Conservation (phyloP, 1,140 invertebrate genomes). For the Drosophila kepulauana region DNA sequence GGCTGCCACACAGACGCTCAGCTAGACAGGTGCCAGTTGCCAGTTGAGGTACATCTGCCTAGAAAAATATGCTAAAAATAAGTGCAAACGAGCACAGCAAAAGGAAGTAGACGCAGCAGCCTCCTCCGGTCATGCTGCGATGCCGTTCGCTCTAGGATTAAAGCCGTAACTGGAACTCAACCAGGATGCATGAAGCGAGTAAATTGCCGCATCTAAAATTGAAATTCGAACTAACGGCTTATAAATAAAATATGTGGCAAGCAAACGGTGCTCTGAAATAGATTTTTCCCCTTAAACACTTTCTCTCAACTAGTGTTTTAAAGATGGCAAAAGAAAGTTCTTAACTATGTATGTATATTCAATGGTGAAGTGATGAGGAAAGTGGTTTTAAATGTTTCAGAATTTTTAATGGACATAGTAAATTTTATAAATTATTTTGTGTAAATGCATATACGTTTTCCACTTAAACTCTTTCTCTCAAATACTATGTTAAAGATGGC, state of each 20-base stretch:
- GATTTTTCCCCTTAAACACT: constrained; percentile 6
- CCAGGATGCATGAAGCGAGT: constrained; percentile 14
- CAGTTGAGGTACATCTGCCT: constrained; percentile 36
- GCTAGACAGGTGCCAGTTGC: constrained; percentile 44
- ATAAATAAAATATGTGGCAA: constrained; percentile 40
- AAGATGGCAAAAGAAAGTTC: too few relatives aligned
- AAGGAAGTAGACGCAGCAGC: constrained; percentile 7
- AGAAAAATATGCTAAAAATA: constrained; percentile 72
- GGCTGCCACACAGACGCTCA: constrained; percentile 30
- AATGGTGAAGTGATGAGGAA: not conserved
- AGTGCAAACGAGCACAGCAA: constrained; percentile 59
- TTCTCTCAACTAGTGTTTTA: not conserved
- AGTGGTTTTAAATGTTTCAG: too few relatives aligned
- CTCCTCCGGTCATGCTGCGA: not conserved
- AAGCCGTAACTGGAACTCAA: constrained; percentile 16
- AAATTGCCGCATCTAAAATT: constrained; percentile 46
- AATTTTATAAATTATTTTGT: too few relatives aligned
- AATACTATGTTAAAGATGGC: too few relatives aligned
- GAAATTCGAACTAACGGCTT: constrained; percentile 44
- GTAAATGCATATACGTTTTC: too few relatives aligned
- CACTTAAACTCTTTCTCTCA: too few relatives aligned
- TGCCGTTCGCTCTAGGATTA: constrained; percentile 22
- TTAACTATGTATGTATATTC: not conserved
- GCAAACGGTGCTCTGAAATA: constrained; percentile 10
- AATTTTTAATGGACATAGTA: too few relatives aligned